Evolutionary conservation across 2,888 invertebrate genomes (phyloP), one percentile per base, ranked within the genome.

Genomic region (Gryllus longicercus): DNA sequence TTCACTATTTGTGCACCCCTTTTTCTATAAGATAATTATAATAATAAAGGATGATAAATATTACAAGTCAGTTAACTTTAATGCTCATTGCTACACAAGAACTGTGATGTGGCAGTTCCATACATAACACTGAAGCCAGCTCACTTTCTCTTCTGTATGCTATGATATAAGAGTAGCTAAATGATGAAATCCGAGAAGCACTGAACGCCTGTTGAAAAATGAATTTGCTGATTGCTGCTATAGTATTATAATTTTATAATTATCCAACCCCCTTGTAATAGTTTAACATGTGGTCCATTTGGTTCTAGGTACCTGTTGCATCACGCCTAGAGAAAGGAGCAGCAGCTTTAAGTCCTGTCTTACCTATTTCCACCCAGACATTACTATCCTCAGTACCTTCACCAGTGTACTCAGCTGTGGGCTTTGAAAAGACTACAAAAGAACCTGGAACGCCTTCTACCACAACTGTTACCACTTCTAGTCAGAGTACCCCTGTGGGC

Each of bases 361-460:
- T 82, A 50, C 83, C 83, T n/a, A 51, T 81, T 23, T 80, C 81
- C 18, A 83, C 81, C 23, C 79, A 81, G 51, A 81, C 79, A 51
- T 81, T 85, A 49, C 82, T 85, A 78, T 83, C 84, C 16, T 84
- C 83, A 79, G 84, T 85, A 49, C 85, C 85, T n/a, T 83, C 84
- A 49, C 85, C 85, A 21, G 82, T 83, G 50, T 84, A 84, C 81
- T 84, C 85, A 79, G 82, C 87, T 83, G 83, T 87, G n/a, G 82
- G 82, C 78, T 81, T 83, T 14, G 81, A 81, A 74, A 82, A 81
- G 51, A 75, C 78, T 51, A 50, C 51, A 21, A 80, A 80, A 16
- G 78, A 80, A 50, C 49, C 16, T 74, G n/a, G 21, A 21, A n/a
- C 74, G 18, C 50, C 74, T 74, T 23, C 50, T 11, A 49, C n/a